Base-by-base conservation (phyloP, 2,797 vertebrate genomes). In the Octomys mimax region DNA sequence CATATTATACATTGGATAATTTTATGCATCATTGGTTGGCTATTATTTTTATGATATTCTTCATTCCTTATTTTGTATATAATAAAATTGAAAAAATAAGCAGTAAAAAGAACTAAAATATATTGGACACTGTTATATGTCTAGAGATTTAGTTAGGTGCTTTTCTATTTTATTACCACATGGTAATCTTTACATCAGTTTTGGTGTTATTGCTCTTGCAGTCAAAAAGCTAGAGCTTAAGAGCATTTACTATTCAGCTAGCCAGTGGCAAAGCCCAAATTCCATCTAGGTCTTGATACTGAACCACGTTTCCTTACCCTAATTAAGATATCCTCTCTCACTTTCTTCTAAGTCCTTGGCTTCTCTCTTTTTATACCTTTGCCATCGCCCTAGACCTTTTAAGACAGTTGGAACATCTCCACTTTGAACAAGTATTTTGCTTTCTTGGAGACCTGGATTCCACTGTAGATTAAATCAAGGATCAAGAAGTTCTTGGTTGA, bases 21-120 rank as follows among this genome's bases (percentile, higher is more conserved):
- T 94, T 91, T 87, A 89, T 86, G 36, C 11, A 21, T 97, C 85
- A 89, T 33, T 92, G 59, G 22, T 36, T 89, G 84, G 57, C 87
- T 12, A 57, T 87, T 92, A n/a, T 87, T 88, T 83, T 86, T 78
- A 82, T 87, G 85, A n/a, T 75, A 24, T 87, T 82, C 57, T n/a
- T 87, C 24, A 18, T 92, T 33, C 26, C 2, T 94, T 52, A 77
- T 75, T 92, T 94, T 89, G 79, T 33, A 81, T 86, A 71, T 61
- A 83, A 96, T 46, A 78, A 86, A 70, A 80, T 42, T n/a, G 26
- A 92, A 54, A 82, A 92, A 94, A 33, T 62, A 71, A 46, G 12
- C 70, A 62, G 49, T 57, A 68, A 77, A 82, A 92, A 64, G 75
- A 80, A 39, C 73, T 57, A 86, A 79, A 80, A 83, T 42, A 52